Evolutionary conservation across 1,140 invertebrate species (phyloP), one percentile per base, ranked within the genome.

Genomic region (Panagrolaimus sp.): DNA sequence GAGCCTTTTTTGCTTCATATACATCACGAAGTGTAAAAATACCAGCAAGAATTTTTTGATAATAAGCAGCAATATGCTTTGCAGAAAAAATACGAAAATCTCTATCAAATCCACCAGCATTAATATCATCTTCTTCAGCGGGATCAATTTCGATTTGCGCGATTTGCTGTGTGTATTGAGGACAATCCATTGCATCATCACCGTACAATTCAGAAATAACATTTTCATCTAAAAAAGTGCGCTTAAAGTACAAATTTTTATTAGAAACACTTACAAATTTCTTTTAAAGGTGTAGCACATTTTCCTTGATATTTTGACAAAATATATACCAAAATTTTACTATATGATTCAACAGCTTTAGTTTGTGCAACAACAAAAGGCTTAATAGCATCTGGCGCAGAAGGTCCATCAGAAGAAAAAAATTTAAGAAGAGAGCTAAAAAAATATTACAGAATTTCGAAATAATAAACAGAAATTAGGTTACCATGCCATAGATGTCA

Each of bases 401-500:
- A 8, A 20, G 20, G 20, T 4, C 20, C 27, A 11, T 57, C n/a
- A 27, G 20, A 25, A 20, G 27, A 57, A 3, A 13, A 57, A 27
- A 57, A 57, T 57, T 27, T 27, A 1, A 57, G 27, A 1, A 57
- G 51, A 23, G 51, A 11, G 2, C 48, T 51, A 25, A 51, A 51
- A 51, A 11, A 8, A 8, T 9, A 0, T 20, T 8, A 51, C 7
- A 51, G 2, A 8, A 14, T 8, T 20, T 9, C 48, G 14, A 51
- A 51, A 9, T 5, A 8, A 0, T 20, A 8, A 8, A 51, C 7
- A 51, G n/a, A n/a, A n/a, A n/a, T n/a, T n/a, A n/a, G n/a, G n/a
- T n/a, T 20, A 51, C 51, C 51, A 11, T 5, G 51, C 51, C 51
- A 57, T 57, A 9, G 20, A 57, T 27, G 51, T 57, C 51, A 57